Conservation (phyloP, 2,888 invertebrate genomes). For the Dasypogon diadema region DNA sequence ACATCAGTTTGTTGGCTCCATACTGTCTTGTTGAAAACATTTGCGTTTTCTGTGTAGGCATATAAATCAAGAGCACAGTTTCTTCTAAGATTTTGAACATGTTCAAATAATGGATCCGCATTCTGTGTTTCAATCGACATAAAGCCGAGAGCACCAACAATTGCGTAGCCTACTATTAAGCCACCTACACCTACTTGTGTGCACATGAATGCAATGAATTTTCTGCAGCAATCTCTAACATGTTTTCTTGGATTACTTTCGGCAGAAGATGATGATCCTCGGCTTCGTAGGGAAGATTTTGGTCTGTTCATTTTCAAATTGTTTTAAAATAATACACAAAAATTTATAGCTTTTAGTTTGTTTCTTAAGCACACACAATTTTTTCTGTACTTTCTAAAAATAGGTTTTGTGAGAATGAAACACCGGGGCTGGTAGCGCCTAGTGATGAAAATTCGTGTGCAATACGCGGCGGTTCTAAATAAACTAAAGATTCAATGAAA, state of each 20-base stretch:
- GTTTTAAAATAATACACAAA: constrained; percentile 19
- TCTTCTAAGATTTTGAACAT: constrained; percentile 71
- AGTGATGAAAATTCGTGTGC: constrained; percentile 8
- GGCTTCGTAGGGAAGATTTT: constrained; percentile 75
- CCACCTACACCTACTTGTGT: constrained; percentile 93
- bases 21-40: constrained; percentile 76
- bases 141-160: constrained; percentile 86
- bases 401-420: constrained; percentile 16
- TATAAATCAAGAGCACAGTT: constrained; percentile 77
- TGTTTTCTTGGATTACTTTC: constrained; percentile 79
- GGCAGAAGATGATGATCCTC: constrained; percentile 74
- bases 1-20: constrained; percentile 75
- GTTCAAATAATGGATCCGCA: constrained; percentile 69
- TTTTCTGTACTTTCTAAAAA: constrained; percentile 21
- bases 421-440: background rate
- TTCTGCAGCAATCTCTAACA: constrained; percentile 86
- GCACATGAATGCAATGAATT: constrained; percentile 91
- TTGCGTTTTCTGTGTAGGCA: constrained; percentile 75
- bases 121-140: constrained; percentile 80
- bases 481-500: background rate
- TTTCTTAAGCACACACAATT: constrained; percentile 18
- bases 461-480: constrained; percentile 26
- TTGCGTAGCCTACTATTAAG: constrained; percentile 86
- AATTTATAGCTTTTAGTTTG: no score
- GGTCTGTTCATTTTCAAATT: constrained; percentile 54